Evolutionary conservation across 2,888 invertebrate species (phyloP), one percentile per base, ranked within the genome.

Genomic region (Heliconius hortense): DNA sequence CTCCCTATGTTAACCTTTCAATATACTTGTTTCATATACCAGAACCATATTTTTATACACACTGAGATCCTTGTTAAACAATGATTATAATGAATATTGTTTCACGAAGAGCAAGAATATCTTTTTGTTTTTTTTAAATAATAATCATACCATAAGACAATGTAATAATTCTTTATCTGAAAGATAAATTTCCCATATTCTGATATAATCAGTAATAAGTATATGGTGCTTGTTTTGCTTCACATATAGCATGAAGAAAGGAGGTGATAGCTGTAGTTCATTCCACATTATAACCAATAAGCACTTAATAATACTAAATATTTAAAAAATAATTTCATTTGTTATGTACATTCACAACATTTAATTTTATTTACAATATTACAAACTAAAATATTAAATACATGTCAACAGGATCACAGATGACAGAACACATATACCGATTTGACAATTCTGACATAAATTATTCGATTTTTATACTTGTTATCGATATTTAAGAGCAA

Each of bases 121-220:
- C 39, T 11, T 39, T 48, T 48, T 48, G 2, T 56, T n/a, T 56
- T 56, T 10, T 56, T 10, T n/a, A 10, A 8, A 56, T 43, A 43
- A 43, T 15, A 43, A n/a, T 3, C 56, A 56, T 80, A 90, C 91
- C 86, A 86, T 87, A 53, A 91, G 78, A 79, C 81, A 79, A 63
- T 76, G 73, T 64, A 88, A 69, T 79, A 91, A 88, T 74, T 80
- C 80, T 31, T 81, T 80, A 80, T 84, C 80, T 5, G 84, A 77
- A 60, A 82, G 84, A 72, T 74, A 59, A 26, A 77, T 73, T 71
- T 76, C 84, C 90, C 90, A 91, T 74, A 80, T 77, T 66, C 60
- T 74, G 11, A 80, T 73, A 28, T 74, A 80, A 64, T 80, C 78
- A 7, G 80, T 80, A 24, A 80, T 31, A 59, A 75, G 53, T 64